These are phyloP conservation scores for Trichomycterus rosablanca DNA, from an alignment of 2,113 vertebrate species.

Conservation along the genomic window DNA sequence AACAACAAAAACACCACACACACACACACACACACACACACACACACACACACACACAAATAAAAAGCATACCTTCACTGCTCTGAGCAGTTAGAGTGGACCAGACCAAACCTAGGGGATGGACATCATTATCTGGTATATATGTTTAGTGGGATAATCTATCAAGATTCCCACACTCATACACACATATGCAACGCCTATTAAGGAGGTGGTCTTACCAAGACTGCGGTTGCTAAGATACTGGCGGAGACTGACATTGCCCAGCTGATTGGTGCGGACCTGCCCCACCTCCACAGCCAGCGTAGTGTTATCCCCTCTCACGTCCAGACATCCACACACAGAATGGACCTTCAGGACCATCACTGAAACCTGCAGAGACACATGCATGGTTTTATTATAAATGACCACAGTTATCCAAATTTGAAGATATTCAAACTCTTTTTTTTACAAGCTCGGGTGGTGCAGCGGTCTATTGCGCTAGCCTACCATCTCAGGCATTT, in stretches of 20 bases:
- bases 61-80: constrained; percentile 52
- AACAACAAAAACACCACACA: no score
- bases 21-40: constrained; percentile 7
- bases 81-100: no score
- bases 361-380: constrained; percentile 80
- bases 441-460: no score
- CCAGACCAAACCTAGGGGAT: no score
- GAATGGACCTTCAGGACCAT: constrained; percentile 88
- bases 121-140: no score
- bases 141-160: no score
- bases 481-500: no score
- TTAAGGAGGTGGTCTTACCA: constrained; percentile 64
- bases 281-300: constrained; percentile 83
- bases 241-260: constrained; percentile 87
- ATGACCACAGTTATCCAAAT: neutral
- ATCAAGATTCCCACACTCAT: neutral
- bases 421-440: no score
- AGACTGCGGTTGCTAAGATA: constrained; percentile 88
- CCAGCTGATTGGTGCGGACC: constrained; percentile 81
- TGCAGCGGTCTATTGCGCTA: no score
- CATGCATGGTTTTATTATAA: neutral
- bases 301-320: constrained; percentile 81
- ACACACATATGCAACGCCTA: neutral
- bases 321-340: constrained; percentile 82
- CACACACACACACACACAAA: constrained; percentile 17